Evolutionary conservation across 1,140 invertebrate genomes (phyloP).

Genomic region (Macrobrachium rosenbergii): DNA sequence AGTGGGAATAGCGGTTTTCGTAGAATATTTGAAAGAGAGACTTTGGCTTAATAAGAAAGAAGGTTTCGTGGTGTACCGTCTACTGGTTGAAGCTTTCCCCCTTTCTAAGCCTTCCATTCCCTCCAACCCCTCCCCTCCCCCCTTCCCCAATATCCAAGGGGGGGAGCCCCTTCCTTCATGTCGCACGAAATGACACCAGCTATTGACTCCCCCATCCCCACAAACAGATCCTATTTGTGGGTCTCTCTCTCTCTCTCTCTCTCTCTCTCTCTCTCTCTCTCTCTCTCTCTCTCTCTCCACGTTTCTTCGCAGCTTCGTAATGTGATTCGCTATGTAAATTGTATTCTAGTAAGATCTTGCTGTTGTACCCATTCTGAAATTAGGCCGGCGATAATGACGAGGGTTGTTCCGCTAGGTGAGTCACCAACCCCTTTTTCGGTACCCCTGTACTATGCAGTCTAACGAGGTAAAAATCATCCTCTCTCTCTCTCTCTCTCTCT

Average conservation of each 20-base stretch:
- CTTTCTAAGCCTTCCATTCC: neutral
- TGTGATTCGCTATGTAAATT: no score
- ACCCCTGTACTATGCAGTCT: neutral
- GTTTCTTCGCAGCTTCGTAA: no score
- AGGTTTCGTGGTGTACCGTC: no score
- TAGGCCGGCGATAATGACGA: no score
- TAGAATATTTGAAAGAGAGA: no score
- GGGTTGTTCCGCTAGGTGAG: no score
- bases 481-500: slow-evolving; percentile 19
- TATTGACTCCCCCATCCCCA: neutral
- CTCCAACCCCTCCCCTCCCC: neutral
- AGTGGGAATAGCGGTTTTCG: no score
- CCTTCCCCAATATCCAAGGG: neutral
- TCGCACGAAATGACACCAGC: neutral
- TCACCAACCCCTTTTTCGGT: no score
- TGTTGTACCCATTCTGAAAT: neutral
- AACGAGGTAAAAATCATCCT: no score
- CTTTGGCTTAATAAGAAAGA: no score
- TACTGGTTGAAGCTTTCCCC: neutral
- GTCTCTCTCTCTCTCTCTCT: slow-evolving; percentile 25
- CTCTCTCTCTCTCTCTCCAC: slow-evolving; percentile 25
- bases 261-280: slow-evolving; percentile 32
- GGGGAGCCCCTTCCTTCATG: no score
- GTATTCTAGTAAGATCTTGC: neutral
- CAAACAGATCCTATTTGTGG: neutral